phyloP scores from a whole-genome alignment of 2,888 invertebrate genomes.

The Drosophila hamatofila region DNA sequence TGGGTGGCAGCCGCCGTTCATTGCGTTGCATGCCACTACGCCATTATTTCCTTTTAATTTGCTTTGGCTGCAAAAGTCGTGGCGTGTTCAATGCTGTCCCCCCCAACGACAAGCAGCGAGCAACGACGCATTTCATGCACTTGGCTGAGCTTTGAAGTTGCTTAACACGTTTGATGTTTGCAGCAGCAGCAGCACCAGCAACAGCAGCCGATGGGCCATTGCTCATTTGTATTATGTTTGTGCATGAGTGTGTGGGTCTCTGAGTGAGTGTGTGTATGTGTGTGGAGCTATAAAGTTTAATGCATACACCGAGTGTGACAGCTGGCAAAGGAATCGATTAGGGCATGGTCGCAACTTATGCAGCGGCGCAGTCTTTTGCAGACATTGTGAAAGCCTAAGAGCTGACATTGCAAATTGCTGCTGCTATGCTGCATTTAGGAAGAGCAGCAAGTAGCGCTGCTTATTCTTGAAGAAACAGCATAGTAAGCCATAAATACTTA shows the following conservation, averaged over 20 bases:
- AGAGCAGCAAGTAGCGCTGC: no score
- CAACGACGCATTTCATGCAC: conserved; percentile 70
- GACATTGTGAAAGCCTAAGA: conserved; percentile 13
- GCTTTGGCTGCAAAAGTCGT: conserved; percentile 78
- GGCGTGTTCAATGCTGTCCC: conserved; percentile 69
- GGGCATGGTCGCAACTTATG: conserved; percentile 15
- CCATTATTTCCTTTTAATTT: conserved; percentile 80
- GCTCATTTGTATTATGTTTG: conserved; percentile 43
- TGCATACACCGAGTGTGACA: conserved; percentile 65
- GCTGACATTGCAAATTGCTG: conserved; percentile 14
- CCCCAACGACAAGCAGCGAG: conserved; percentile 18
- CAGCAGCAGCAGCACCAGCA: conserved; percentile 17
- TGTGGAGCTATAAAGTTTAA: conserved; percentile 56
- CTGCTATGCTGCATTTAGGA: no score
- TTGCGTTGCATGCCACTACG: conserved; percentile 60
- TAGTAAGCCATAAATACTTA: no score
- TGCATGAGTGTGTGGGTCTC: not conserved
- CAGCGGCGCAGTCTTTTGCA: not conserved
- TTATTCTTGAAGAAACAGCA: no score
- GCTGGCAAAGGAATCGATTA: conserved; percentile 26
- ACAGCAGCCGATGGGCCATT: conserved; percentile 29
- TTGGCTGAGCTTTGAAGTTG: conserved; percentile 76
- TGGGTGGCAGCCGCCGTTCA: conserved; percentile 28
- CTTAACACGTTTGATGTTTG: conserved; percentile 77
- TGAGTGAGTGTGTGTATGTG: conserved; percentile 14